Percentiles rank a stretch among this genome's conserved stretches.
Conservation (phyloP, 2,797 vertebrate species). For the Emys orbicularis region DNA sequence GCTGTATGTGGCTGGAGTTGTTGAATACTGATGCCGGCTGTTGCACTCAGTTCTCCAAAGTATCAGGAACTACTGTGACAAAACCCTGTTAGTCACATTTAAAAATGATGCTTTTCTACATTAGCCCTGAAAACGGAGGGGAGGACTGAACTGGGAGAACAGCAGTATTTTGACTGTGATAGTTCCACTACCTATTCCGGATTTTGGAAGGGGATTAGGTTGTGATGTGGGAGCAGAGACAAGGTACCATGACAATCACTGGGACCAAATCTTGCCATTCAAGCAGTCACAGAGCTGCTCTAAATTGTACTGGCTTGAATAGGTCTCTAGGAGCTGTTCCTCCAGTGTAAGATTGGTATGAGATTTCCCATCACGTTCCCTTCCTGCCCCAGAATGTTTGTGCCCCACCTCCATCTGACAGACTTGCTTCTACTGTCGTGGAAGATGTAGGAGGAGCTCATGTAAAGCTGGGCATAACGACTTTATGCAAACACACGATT, state of each 20-base stretch:
- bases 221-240: background rate
- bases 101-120: background rate
- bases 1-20: background rate
- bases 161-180: background rate
- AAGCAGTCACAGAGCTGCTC: background rate
- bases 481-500: background rate
- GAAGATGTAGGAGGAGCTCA: background rate
- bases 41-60: background rate
- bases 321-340: background rate
- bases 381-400: background rate
- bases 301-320: background rate
- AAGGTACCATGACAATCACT: background rate
- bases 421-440: background rate
- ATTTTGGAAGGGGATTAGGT: background rate
- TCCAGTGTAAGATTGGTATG: background rate
- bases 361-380: background rate
- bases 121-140: background rate
- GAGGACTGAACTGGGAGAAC: background rate
- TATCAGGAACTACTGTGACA: background rate
- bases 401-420: background rate
- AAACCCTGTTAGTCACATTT: background rate
- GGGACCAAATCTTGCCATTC: background rate
- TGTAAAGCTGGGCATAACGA: background rate
- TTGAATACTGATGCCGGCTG: background rate
- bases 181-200: background rate